Evolutionary conservation across 1,140 invertebrate species (phyloP), one percentile per base, ranked within the genome.

Genomic region (Drepana arcuata): DNA sequence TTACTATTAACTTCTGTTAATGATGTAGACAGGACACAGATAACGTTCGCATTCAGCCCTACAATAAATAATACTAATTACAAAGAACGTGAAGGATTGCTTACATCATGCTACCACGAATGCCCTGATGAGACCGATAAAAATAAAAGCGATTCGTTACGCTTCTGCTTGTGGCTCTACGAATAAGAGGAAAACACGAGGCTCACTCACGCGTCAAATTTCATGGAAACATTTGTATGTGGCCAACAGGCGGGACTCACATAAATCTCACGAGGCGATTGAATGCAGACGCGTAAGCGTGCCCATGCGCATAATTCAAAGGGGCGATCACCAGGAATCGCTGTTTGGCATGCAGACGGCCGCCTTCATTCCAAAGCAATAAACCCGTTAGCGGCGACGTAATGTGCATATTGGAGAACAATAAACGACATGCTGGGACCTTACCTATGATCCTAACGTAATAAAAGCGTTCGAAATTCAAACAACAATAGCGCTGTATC

Each of bases 281-380:
- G 67, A 79, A 74, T 74, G 63, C 68, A 70, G 68, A 73, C 69
- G 63, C 54, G 59, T 61, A 65, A 72, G 68, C 57, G 65, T 72
- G 71, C 71, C 55, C 54, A 48, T 58, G 63, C 72, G 69, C 72
- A 80, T 80, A 80, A 70, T 75, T 77, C 66, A 75, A 70, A 69
- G 66, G 67, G 70, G 66, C 70, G 65, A 77, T 77, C 72, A 75
- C 71, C 71, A 79, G 65, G 73, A 79, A 75, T 69, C 62, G 63
- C 50, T 56, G 59, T 56, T 80, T 80, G 61, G 71, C 75, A 80
- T 80, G 75, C 75, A 78, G 71, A 75, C 75, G 62, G 54, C 39
- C 47, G 48, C 57, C 56, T 65, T 67, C 69, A 75, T 75, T 75
- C 62, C 59, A 61, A 65, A 78, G 69, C 63, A 64, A 73, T 75